These are phyloP conservation scores for Carduelis carduelis DNA, from an alignment of 2,797 vertebrate genomes.

Conservation along the genomic window DNA sequence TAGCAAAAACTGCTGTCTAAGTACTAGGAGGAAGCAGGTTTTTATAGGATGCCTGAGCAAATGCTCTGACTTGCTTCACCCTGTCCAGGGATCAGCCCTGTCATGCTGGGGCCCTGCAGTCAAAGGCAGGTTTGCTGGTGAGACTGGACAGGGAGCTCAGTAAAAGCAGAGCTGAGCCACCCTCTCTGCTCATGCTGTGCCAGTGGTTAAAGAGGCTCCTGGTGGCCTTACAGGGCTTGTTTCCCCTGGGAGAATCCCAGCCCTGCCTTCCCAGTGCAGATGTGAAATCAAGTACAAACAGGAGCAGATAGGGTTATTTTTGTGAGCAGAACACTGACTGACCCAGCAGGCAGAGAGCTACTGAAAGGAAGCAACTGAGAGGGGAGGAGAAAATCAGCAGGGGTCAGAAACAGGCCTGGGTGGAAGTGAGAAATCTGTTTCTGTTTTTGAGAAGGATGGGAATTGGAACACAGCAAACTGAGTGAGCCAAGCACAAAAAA, in stretches of 20 bases:
- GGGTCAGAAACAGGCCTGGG: background rate
- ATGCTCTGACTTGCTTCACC: background rate
- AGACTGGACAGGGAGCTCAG: background rate
- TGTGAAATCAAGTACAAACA: background rate
- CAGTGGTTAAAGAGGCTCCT: background rate
- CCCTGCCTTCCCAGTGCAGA: background rate
- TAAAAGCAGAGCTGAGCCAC: background rate
- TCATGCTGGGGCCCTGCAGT: background rate
- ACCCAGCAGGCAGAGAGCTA: background rate
- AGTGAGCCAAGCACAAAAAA: background rate
- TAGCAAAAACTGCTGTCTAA: fast-evolving
- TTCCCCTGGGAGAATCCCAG: background rate
- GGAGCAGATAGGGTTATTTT: background rate
- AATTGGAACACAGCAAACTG: background rate
- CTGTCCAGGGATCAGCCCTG: background rate
- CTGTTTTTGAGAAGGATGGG: background rate
- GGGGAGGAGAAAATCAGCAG: background rate
- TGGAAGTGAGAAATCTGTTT: background rate
- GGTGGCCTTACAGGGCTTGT: background rate
- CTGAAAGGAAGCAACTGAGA: background rate
- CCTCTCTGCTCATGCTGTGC: background rate
- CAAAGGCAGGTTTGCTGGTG: background rate
- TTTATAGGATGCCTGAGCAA: background rate
- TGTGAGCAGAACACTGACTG: background rate
- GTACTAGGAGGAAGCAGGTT: background rate